Conservation (phyloP, 2,797 vertebrate species). For the Allobates femoralis region DNA sequence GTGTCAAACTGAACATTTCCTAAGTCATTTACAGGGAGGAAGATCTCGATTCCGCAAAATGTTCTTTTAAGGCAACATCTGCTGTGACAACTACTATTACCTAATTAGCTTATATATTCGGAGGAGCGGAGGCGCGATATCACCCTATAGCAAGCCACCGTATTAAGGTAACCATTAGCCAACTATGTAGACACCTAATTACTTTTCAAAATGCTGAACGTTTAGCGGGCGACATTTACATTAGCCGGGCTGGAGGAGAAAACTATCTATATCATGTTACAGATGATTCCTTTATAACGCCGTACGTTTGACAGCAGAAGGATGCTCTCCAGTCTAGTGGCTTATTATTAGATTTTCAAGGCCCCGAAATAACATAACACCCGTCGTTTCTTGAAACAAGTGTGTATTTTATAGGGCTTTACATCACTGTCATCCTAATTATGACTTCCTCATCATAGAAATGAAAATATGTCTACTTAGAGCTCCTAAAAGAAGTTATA, state of each 20-base stretch:
- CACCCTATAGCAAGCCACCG: neutral
- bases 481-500: neutral
- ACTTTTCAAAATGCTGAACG: conserved; percentile 16
- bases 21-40: neutral
- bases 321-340: conserved; percentile 30
- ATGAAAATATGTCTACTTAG: conserved; percentile 59
- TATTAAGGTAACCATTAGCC: conserved; percentile 14
- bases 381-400: conserved; percentile 49
- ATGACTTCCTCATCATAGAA: conserved; percentile 46
- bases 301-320: conserved; percentile 16
- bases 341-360: conserved; percentile 42
- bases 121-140: neutral
- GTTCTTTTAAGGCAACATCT: conserved; percentile 1
- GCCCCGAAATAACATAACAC: conserved; percentile 39
- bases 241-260: conserved; percentile 21
- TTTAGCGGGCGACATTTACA: conserved; percentile 25
- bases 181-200: conserved; percentile 33
- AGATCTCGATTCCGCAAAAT: neutral
- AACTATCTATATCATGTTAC: conserved; percentile 27
- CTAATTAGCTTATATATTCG: conserved; percentile 44
- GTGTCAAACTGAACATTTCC: neutral
- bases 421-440: conserved; percentile 56
- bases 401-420: conserved; percentile 62
- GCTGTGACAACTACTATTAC: conserved; percentile 37
- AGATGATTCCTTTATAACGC: conserved; percentile 10